These are phyloP conservation scores for Gallinago paraguaiae DNA, from an alignment of 2,113 vertebrate genomes.

Conservation along the genomic window DNA sequence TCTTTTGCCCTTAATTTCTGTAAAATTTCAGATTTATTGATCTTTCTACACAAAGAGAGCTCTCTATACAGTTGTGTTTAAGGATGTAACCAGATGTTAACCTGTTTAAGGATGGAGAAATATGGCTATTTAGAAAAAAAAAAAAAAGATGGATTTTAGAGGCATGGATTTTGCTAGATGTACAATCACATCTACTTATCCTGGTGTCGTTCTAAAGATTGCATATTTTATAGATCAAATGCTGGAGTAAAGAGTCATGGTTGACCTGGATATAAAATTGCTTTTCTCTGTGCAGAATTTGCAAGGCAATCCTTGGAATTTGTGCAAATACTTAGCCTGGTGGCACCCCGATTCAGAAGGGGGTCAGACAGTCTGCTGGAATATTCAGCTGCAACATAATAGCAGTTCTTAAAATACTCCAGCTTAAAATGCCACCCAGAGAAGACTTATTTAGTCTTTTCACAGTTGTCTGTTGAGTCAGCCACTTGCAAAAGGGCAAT, in stretches of 20 bases:
- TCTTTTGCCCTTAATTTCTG: neutral
- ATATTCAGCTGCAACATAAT: conserved; percentile 29
- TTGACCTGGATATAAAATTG: neutral
- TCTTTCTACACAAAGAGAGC: neutral
- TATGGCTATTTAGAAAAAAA: neutral
- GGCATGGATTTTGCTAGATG: neutral
- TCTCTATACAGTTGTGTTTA: neutral
- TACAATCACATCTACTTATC: neutral
- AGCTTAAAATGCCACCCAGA: conserved; percentile 34
- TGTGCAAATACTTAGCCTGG: conserved; percentile 5
- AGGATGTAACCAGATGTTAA: neutral
- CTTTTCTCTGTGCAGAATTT: neutral
- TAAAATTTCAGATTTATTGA: neutral
- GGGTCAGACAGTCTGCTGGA: conserved; percentile 25
- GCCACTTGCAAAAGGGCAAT: conserved; percentile 6
- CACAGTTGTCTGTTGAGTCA: conserved; percentile 47
- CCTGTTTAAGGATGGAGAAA: neutral
- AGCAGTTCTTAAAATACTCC: conserved; percentile 38
- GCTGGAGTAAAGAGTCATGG: neutral
- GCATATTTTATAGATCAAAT: neutral
- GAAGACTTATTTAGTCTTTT: conserved; percentile 43
- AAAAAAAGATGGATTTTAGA: neutral
- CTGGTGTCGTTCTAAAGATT: neutral
- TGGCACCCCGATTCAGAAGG: neutral
- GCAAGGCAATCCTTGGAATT: neutral